phyloP scores from a whole-genome alignment of 2,113 vertebrate genomes.

The Abramis brama region DNA sequence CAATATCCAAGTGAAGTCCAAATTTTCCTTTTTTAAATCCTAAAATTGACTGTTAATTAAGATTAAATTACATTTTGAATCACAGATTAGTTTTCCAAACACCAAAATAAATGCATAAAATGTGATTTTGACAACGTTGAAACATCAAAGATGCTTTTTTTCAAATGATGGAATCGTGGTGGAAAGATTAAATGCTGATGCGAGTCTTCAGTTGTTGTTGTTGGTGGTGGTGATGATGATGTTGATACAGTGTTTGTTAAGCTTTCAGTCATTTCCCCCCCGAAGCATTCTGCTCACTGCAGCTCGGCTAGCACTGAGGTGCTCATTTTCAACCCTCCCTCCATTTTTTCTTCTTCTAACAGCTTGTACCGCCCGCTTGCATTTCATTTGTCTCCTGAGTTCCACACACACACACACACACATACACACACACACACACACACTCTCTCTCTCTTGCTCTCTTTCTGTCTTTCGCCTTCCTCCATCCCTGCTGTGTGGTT shows the following conservation, averaged over 20 bases:
- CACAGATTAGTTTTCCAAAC: not conserved
- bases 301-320: constrained; percentile 16
- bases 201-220: not conserved
- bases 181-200: not conserved
- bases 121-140: not conserved
- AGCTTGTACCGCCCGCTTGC: constrained; percentile 17
- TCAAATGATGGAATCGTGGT: not conserved
- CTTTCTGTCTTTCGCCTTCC: not conserved
- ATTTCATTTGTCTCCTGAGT: constrained; percentile 20
- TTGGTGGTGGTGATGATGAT: not conserved
- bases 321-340: constrained; percentile 6
- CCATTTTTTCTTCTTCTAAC: constrained; percentile 12
- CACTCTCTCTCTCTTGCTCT: constrained; percentile 25
- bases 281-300: constrained; percentile 6
- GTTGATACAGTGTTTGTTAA: not conserved
- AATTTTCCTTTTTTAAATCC: not conserved
- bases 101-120: not conserved
- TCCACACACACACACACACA: not conserved
- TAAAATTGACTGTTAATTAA: not conserved
- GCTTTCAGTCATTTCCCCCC: not conserved
- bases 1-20: no score
- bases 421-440: not conserved
- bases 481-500: constrained; percentile 39
- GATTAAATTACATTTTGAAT: not conserved
- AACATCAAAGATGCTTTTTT: not conserved